phyloP scores from a whole-genome alignment of 2,888 invertebrate genomes.

The Lacanobia oleracea region DNA sequence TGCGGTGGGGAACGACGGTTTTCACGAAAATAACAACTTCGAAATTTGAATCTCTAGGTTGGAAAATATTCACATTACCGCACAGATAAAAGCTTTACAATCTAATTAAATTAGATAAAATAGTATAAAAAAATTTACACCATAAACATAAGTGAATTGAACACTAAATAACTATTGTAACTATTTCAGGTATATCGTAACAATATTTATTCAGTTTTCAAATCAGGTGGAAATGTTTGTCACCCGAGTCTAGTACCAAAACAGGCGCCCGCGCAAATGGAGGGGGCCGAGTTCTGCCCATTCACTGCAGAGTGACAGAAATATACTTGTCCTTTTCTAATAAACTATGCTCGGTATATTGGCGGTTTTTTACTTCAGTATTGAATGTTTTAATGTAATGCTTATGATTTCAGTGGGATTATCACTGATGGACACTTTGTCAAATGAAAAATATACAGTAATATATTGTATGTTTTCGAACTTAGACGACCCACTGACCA shows the following conservation, averaged over 20 bases:
- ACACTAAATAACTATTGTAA: slow-evolving; percentile 5
- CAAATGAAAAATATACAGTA: slow-evolving; percentile 37
- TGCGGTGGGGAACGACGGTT: slow-evolving; percentile 53
- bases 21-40: slow-evolving; percentile 34
- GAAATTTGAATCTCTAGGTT: background rate
- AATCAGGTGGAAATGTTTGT: slow-evolving; percentile 75
- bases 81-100: background rate
- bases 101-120: background rate
- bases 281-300: slow-evolving; percentile 86
- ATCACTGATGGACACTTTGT: slow-evolving; percentile 47
- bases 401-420: slow-evolving; percentile 63
- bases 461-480: slow-evolving; percentile 4
- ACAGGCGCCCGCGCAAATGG: slow-evolving; percentile 84
- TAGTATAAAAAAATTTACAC: too few species aligned
- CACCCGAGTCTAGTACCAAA: slow-evolving; percentile 84
- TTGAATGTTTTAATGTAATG: slow-evolving; percentile 66
- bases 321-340: slow-evolving; percentile 82
- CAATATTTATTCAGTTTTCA: slow-evolving; percentile 57
- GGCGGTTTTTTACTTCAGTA: slow-evolving; percentile 69
- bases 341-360: slow-evolving; percentile 71
- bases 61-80: background rate
- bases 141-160: background rate
- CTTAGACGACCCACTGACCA: too few species aligned
- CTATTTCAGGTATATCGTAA: slow-evolving; percentile 30
- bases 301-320: slow-evolving; percentile 73